These are phyloP conservation scores for Epicauta chinensis DNA, from an alignment of 1,140 invertebrate species.

Conservation along the genomic window DNA sequence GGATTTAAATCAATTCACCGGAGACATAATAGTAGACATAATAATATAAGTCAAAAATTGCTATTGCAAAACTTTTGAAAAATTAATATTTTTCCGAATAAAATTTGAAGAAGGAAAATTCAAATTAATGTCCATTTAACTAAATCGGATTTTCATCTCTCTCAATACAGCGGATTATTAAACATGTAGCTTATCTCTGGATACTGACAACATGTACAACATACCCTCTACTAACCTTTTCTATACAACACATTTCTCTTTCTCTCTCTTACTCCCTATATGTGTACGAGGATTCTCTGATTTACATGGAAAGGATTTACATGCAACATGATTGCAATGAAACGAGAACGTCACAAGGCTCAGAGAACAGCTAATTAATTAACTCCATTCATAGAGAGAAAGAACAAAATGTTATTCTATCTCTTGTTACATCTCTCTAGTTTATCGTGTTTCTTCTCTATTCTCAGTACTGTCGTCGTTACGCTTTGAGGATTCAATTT, in stretches of 20 bases:
- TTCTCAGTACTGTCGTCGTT: no score
- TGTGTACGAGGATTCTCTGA: constrained; percentile 12
- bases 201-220: no score
- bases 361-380: constrained; percentile 34
- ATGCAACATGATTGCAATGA: constrained; percentile 22
- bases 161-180: no score
- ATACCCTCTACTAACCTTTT: no score
- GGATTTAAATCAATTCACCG: constrained; percentile 12
- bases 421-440: no score
- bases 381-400: constrained; percentile 37
- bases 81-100: neutral
- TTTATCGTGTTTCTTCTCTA: no score
- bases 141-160: no score
- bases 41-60: constrained; percentile 11
- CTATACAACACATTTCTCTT: no score
- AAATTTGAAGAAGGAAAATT: no score
- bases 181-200: no score
- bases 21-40: constrained; percentile 14
- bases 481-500: no score
- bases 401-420: constrained; percentile 26
- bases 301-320: constrained; percentile 19
- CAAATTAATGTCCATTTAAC: no score
- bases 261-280: neutral
- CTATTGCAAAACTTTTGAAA: neutral
- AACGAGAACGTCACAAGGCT: constrained; percentile 21